A percentile compares a stretch with the other conserved stretches of the same genome.
These are phyloP conservation scores for Camponotus vicinus DNA, from an alignment of 1,140 invertebrate species.

Conservation along the genomic window DNA sequence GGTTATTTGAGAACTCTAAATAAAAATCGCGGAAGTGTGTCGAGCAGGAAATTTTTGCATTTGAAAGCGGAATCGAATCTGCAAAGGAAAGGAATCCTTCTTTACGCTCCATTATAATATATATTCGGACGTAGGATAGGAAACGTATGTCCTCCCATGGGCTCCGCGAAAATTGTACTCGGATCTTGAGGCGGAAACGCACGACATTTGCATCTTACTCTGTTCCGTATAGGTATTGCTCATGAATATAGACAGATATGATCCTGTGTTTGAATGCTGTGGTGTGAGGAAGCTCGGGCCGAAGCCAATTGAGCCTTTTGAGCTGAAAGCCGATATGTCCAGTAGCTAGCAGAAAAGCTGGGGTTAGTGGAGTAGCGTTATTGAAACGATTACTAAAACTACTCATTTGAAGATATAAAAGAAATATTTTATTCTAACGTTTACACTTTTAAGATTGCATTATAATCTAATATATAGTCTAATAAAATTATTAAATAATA, in stretches of 20 bases:
- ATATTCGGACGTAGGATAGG: conserved; percentile 71
- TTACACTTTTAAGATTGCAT: not conserved
- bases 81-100: conserved; percentile 69
- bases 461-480: no score
- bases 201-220: conserved; percentile 74
- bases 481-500: not conserved
- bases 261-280: conserved; percentile 74
- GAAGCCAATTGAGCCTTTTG: conserved; percentile 70
- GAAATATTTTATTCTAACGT: not conserved
- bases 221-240: conserved; percentile 73
- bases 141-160: conserved; percentile 76
- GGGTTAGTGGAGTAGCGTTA: conserved; percentile 36
- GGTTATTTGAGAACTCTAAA: conserved; percentile 33
- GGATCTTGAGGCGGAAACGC: conserved; percentile 73
- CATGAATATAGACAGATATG: conserved; percentile 78
- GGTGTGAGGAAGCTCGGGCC: conserved; percentile 61
- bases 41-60: conserved; percentile 28
- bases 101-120: conserved; percentile 76
- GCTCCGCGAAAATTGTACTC: conserved; percentile 73
- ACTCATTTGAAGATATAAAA: conserved; percentile 20
- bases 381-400: conserved; percentile 48
- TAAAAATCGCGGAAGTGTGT: conserved; percentile 3
- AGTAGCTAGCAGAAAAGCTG: conserved; percentile 54
- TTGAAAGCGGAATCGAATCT: conserved; percentile 65
- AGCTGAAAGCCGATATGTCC: conserved; percentile 70